phyloP scores from a whole-genome alignment of 2,797 vertebrate species.

The Anomalospiza imberbis region DNA sequence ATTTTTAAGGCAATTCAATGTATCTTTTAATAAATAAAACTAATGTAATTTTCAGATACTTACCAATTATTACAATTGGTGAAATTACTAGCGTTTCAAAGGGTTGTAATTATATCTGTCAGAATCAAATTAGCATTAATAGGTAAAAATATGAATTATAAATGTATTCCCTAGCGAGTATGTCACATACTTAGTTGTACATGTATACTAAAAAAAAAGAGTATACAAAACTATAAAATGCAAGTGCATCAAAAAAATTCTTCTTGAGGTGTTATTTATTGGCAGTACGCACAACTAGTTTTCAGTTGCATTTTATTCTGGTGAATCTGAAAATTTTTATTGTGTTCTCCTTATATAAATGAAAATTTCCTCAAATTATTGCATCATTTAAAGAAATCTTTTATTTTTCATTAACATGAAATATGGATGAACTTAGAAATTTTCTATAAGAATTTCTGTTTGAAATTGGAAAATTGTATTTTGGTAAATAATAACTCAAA shows the following conservation, averaged over 20 bases:
- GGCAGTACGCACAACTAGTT: rapidly evolving
- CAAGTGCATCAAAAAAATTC: background rate
- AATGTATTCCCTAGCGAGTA: background rate
- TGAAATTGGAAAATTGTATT: background rate
- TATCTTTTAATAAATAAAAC: background rate
- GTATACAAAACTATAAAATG: background rate
- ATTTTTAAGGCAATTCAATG: background rate
- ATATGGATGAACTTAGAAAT: background rate
- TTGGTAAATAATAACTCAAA: background rate
- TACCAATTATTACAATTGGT: background rate
- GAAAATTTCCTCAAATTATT: background rate
- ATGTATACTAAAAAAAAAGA: background rate
- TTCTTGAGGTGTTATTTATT: background rate
- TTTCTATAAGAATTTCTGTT: background rate
- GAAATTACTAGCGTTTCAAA: background rate
- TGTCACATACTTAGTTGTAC: background rate
- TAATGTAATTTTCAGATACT: background rate
- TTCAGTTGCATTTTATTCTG: background rate
- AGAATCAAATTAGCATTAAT: background rate
- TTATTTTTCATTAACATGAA: background rate
- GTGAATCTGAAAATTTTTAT: background rate
- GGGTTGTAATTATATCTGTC: background rate
- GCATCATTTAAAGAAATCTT: background rate
- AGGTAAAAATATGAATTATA: background rate
- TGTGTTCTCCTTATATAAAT: background rate